A percentile compares a stretch with the other conserved stretches of the same genome.
These are phyloP conservation scores for Lates japonicus DNA, from an alignment of 2,797 vertebrate species.

Conservation along the genomic window DNA sequence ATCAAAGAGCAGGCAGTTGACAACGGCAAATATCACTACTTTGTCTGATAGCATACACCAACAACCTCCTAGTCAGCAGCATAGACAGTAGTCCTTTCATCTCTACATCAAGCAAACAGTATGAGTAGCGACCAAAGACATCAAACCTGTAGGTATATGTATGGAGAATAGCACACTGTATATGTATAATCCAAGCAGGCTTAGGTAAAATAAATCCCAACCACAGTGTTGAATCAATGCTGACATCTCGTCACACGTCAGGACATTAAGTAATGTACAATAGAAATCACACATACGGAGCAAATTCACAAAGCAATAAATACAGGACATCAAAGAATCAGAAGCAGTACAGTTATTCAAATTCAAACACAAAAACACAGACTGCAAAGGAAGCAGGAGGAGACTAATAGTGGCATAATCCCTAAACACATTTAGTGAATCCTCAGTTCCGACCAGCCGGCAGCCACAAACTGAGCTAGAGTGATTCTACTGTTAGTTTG, in stretches of 20 bases:
- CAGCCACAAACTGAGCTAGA: neutral
- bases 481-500: neutral
- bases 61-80: neutral
- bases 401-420: conserved; percentile 1
- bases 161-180: neutral
- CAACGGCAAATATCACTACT: neutral
- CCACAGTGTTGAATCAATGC: neutral
- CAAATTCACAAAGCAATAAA: neutral
- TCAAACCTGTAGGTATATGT: neutral
- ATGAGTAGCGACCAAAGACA: neutral
- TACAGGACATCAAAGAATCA: neutral
- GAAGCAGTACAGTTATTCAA: conserved; percentile 7
- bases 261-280: conserved; percentile 7
- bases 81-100: neutral
- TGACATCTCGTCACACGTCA: neutral
- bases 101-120: neutral
- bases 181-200: neutral
- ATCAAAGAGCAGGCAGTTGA: conserved; percentile 3
- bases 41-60: neutral
- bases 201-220: too few relatives aligned
- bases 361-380: conserved; percentile 13
- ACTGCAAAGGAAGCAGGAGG: conserved; percentile 9
- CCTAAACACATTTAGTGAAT: neutral
- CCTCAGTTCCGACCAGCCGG: neutral
- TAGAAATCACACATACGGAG: neutral